A percentile compares a stretch with the other conserved stretches of the same genome.
These are phyloP conservation scores for Yponomeuta evonymella DNA, from an alignment of 2,888 invertebrate species.

Conservation along the genomic window DNA sequence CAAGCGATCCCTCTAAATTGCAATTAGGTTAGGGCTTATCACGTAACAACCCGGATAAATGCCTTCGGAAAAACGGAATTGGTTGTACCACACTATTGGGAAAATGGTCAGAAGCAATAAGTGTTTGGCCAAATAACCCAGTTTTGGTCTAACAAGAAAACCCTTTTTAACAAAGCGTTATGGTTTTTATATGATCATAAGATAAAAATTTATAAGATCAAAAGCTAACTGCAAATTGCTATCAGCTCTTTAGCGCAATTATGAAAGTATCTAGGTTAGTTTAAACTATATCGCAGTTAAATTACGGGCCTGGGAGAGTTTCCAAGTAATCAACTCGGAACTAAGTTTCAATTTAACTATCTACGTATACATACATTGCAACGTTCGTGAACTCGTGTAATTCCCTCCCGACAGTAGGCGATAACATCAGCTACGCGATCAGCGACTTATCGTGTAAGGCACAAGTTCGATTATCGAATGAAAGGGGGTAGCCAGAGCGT, in stretches of 20 bases:
- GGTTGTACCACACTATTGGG: neutral
- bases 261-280: neutral
- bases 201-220: neutral
- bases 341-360: neutral
- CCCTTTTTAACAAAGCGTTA: neutral
- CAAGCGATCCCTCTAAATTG: slow-evolving; percentile 10
- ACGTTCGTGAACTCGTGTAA: neutral
- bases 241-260: neutral
- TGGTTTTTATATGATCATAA: neutral
- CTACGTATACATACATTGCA: neutral
- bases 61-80: slow-evolving; percentile 1
- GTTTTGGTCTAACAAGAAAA: neutral
- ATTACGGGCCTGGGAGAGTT: neutral
- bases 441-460: too few species aligned
- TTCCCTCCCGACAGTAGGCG: neutral
- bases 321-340: neutral
- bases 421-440: too few species aligned
- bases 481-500: too few species aligned
- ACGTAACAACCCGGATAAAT: slow-evolving; percentile 14
- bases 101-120: neutral
- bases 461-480: too few species aligned
- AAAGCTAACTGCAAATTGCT: neutral
- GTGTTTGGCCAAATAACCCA: neutral
- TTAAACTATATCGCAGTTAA: neutral
- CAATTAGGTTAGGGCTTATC: slow-evolving; percentile 15